Evolutionary conservation across 2,113 vertebrate genomes (phyloP), one percentile per base, ranked within the genome.

Genomic region (Heliornis fulica): DNA sequence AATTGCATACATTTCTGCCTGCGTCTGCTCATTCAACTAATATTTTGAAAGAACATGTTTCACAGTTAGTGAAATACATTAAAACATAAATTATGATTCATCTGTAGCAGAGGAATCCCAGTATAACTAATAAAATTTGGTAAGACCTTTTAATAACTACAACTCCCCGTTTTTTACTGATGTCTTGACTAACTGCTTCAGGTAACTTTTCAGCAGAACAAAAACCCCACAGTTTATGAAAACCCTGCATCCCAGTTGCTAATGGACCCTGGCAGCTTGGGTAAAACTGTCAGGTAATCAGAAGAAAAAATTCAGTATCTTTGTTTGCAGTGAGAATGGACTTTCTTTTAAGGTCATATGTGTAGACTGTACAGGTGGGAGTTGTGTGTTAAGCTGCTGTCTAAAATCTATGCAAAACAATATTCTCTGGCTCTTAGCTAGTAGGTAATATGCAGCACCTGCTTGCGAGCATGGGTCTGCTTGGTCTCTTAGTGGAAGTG

Each of bases 391-490:
- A 85, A 80, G 59, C 22, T 91, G n/a, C 78, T 93, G 51, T 90
- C 84, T 85, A 85, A 93, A 89, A 60, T 77, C 75, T 83, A 38
- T 91, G 81, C 75, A 91, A 91, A 95, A 59, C 71, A 68, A 29
- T 70, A 20, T 91, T 95, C 45, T 3, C 31, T 87, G 61, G 41
- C 51, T 71, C n/a, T 57, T 81, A 28, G n/a, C 45, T 64, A 89
- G 48, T 71, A 46, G 28, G 83, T 89, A 93, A 90, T 72, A 64
- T 13, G 34, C 57, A 70, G 17, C 34, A 46, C 22, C 18, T 66
- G 4, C n/a, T 84, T 65, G 32, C 40, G 51, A 64, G 36, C 8
- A 1, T 34, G 70, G 71, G 77, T 38, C 77, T 56, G 26, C 59
- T 74, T 84, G 17, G 46, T 53, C 34, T 87, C 48, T 87, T 80